Conservation (phyloP, 2,113 vertebrate species). For the Peromyscus polionotus region DNA sequence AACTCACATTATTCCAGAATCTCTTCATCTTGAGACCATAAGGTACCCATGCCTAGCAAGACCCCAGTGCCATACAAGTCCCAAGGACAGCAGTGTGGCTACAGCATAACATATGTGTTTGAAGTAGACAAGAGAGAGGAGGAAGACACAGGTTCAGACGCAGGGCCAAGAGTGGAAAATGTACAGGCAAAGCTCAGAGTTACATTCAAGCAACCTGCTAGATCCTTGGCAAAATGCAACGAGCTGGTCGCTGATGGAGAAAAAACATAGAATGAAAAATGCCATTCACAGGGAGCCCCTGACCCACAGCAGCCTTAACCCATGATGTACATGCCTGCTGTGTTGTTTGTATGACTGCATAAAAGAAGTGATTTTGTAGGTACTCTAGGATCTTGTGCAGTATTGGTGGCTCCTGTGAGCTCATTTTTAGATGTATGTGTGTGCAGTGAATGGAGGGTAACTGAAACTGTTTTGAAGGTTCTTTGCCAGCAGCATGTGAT, state of each 20-base stretch:
- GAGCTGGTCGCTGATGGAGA: neutral
- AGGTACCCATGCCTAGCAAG: neutral
- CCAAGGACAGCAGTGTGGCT: neutral
- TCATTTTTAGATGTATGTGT: neutral
- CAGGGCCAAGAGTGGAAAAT: neutral
- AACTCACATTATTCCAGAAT: neutral
- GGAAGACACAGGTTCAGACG: neutral
- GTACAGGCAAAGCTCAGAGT: neutral
- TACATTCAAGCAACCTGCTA: neutral
- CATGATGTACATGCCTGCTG: neutral
- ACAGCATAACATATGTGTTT: neutral
- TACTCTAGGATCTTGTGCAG: neutral
- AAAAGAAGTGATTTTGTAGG: neutral
- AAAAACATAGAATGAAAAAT: neutral
- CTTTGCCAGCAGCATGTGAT: neutral
- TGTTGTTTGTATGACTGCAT: neutral
- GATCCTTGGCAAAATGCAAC: neutral
- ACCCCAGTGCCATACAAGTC: neutral
- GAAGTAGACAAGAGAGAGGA: neutral
- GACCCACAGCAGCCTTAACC: neutral
- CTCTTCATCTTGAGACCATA: neutral
- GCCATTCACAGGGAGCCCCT: too few species aligned
- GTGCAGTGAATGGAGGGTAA: neutral
- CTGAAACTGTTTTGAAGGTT: neutral
- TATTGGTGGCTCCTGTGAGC: neutral